Percentiles rank a stretch among this genome's conserved stretches.
These are phyloP conservation scores for Talpa occidentalis DNA, from an alignment of 2,113 vertebrate genomes.

Conservation along the genomic window DNA sequence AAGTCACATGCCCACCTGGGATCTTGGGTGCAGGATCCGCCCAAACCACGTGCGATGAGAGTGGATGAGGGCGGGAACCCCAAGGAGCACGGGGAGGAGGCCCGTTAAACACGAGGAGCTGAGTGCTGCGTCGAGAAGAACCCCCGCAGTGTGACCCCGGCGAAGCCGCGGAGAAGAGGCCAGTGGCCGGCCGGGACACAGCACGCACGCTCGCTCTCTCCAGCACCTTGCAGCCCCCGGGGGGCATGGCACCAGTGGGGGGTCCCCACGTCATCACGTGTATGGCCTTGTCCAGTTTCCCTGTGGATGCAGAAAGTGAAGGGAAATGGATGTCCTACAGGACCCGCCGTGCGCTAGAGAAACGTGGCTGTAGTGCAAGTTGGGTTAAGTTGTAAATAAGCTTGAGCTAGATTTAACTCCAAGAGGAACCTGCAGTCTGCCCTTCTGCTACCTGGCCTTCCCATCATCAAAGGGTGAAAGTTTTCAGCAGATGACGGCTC, in stretches of 20 bases:
- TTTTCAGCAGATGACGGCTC: not conserved
- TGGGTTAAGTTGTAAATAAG: not conserved
- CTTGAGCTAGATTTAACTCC: not conserved
- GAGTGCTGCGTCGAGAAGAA: not conserved
- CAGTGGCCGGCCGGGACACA: not conserved
- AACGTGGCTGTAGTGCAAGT: not conserved
- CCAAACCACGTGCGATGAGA: not conserved
- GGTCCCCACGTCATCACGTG: not conserved
- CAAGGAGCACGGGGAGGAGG: not conserved
- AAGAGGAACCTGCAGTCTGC: not conserved
- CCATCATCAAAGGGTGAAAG: not conserved
- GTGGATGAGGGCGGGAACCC: not conserved
- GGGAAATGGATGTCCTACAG: not conserved
- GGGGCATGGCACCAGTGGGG: not conserved
- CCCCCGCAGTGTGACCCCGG: not conserved
- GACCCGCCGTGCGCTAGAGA: not conserved
- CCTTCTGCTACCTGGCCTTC: slow-evolving; percentile 13
- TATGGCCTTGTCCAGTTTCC: not conserved
- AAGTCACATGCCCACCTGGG: not conserved
- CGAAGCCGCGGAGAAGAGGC: not conserved
- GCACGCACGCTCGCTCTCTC: not conserved
- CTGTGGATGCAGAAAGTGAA: slow-evolving; percentile 13
- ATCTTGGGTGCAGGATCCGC: not conserved
- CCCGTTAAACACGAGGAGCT: not conserved
- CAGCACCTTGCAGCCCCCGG: not conserved